Percentiles rank a stretch among this genome's conserved stretches.
phyloP scores from a whole-genome alignment of 2,888 invertebrate species.

The Craniophora ligustri region DNA sequence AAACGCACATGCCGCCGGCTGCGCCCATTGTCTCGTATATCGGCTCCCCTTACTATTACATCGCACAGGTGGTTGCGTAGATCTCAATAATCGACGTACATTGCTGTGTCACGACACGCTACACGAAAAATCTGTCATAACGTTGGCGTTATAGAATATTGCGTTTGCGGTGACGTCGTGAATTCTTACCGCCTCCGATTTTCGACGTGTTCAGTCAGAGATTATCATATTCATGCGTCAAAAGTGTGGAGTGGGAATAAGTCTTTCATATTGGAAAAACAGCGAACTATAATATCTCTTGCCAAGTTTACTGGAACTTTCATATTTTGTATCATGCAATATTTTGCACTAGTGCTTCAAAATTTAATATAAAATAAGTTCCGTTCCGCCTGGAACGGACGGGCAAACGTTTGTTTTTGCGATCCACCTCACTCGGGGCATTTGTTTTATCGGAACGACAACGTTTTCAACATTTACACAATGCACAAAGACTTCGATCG shows the following conservation, averaged over 20 bases:
- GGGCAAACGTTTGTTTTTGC: conserved; percentile 60
- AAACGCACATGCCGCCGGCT: conserved; percentile 49
- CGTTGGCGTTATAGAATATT: conserved; percentile 59
- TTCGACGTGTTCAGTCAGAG: conserved; percentile 57
- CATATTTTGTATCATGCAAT: conserved; percentile 8
- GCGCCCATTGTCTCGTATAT: conserved; percentile 55
- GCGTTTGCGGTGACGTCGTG: conserved; percentile 54
- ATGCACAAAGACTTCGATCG: too few species aligned
- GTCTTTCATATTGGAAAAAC: conserved; percentile 56
- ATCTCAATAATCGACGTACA: conserved; percentile 59
- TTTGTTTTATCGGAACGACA: conserved; percentile 27
- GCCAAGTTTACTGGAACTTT: conserved; percentile 32
- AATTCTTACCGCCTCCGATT: conserved; percentile 59
- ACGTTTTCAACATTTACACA: conserved; percentile 16
- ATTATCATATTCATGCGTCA: conserved; percentile 68
- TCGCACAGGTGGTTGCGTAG: conserved; percentile 55
- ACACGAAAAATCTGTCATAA: conserved; percentile 59
- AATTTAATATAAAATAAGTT: conserved; percentile 49
- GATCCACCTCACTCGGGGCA: conserved; percentile 28
- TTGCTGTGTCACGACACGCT: conserved; percentile 54
- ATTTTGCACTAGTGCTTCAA: conserved; percentile 30
- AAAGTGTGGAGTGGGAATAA: conserved; percentile 47
- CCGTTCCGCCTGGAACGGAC: conserved; percentile 32
- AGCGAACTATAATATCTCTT: conserved; percentile 36
- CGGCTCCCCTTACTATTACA: conserved; percentile 29